Conservation (phyloP, 1,140 invertebrate genomes). For the Pseudoatta argentina region DNA sequence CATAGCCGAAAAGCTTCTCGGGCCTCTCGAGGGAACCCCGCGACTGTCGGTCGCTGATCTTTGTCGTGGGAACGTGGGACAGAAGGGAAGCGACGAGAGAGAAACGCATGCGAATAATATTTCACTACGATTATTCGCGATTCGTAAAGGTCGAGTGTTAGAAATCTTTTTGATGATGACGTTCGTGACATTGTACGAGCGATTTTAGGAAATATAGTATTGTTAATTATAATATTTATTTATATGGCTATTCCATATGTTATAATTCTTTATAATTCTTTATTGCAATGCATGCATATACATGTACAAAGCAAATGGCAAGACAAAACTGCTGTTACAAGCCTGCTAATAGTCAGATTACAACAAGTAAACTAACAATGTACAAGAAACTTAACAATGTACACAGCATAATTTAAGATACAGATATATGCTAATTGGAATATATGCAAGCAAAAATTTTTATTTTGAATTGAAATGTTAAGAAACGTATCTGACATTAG, state of each 20-base stretch:
- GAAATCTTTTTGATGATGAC: neutral
- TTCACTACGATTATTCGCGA: constrained; percentile 46
- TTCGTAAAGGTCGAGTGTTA: constrained; percentile 25
- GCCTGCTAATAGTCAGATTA: too few relatives aligned
- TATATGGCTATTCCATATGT: neutral
- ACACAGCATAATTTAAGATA: too few relatives aligned
- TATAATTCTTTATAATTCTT: too few relatives aligned
- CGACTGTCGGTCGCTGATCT: constrained; percentile 38
- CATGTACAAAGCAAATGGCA: too few relatives aligned
- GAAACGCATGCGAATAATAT: constrained; percentile 47
- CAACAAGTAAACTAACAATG: too few relatives aligned
- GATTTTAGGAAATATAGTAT: neutral
- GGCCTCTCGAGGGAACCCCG: constrained; percentile 45
- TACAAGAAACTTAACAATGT: too few relatives aligned
- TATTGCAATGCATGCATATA: too few relatives aligned
- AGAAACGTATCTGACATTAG: neutral
- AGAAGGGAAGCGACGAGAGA: constrained; percentile 32
- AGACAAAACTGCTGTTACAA: too few relatives aligned
- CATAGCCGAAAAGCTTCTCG: constrained; percentile 77
- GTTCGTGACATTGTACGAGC: neutral
- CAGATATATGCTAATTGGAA: neutral
- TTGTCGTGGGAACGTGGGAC: constrained; percentile 70
- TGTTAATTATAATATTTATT: neutral
- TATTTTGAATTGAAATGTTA: neutral
- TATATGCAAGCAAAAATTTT: neutral